These are phyloP conservation scores for Tetragonula clypearis DNA, from an alignment of 1,140 invertebrate species.

Conservation along the genomic window DNA sequence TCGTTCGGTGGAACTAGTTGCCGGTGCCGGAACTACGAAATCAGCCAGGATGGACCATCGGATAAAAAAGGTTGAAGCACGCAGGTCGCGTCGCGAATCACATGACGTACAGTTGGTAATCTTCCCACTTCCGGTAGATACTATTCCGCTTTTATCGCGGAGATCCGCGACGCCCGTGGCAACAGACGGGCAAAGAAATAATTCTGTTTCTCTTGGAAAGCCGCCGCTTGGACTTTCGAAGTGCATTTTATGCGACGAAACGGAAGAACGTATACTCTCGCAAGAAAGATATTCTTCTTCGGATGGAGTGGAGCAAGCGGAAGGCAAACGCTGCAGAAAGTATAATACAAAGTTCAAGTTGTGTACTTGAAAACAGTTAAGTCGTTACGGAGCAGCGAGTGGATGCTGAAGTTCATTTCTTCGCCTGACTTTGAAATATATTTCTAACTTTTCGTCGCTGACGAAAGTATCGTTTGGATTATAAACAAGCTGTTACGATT, in stretches of 20 bases:
- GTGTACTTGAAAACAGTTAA: neutral
- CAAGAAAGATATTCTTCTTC: neutral
- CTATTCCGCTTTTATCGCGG: slow-evolving; percentile 20
- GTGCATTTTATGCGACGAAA: neutral
- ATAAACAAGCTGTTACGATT: too few species aligned
- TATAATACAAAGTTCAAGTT: neutral
- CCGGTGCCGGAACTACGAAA: neutral
- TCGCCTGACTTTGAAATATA: neutral
- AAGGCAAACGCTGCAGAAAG: neutral
- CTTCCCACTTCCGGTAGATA: slow-evolving; percentile 3
- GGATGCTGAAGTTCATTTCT: neutral
- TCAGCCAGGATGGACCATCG: neutral
- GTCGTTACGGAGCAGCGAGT: neutral
- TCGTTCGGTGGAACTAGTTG: neutral
- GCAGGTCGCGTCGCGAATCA: neutral
- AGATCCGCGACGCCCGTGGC: neutral
- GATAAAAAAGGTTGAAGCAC: neutral
- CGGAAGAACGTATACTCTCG: neutral
- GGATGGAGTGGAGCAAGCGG: too few species aligned
- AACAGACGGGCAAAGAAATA: neutral
- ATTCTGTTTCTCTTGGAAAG: neutral
- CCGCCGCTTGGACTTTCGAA: neutral
- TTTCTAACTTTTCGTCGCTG: neutral
- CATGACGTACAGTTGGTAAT: slow-evolving; percentile 26
- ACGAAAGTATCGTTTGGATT: neutral